Base-by-base conservation (phyloP, 2,888 invertebrate genomes). In the Chymomyza caudatula region DNA sequence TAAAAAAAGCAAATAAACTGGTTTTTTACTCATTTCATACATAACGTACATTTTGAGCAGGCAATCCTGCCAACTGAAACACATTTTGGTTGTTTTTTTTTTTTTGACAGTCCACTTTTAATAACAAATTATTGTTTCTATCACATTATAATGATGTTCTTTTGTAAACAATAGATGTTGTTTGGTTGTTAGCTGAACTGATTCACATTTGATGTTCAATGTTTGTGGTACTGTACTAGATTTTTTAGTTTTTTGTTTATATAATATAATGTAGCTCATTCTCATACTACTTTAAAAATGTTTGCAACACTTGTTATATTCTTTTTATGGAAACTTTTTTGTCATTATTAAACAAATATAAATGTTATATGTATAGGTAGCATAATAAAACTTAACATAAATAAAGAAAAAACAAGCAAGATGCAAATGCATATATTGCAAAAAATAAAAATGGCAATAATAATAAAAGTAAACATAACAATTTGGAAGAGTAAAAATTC, bases 131-230 rank as follows among this genome's bases (percentile, higher is more conserved):
- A 73, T 75, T 86, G 76, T 71, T 78, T 76, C 60, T 74, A 86
- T 84, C 76, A 86, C 79, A 78, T 76, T 69, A 67, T 72, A 68
- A 71, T 67, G 47, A 68, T 59, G 67, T 69, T 59, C 63, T 63
- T 63, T 67, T 54, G 58, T 73, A 72, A 75, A 75, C 67, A 70
- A 74, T 74, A 73, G 71, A 82, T 73, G 62, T 70, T 77, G 76
- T 71, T 85, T 84, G 86, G 80, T 84, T 87, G 77, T 85, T 83
- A 85, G 87, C 67, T 77, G 84, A 80, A 74, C 72, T 74, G 67
- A 63, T 63, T 60, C 66, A 37, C 42, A 52, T 17, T 68, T 57
- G 66, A 65, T 69, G 65, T 73, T 69, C 44, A 57, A 66, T 72
- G 68, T 47, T 54, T 67, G 81, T 82, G 81, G 86, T 73, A 86